These are phyloP conservation scores for Hirudinaria manillensis DNA, from an alignment of 2,888 invertebrate genomes.

Conservation along the genomic window DNA sequence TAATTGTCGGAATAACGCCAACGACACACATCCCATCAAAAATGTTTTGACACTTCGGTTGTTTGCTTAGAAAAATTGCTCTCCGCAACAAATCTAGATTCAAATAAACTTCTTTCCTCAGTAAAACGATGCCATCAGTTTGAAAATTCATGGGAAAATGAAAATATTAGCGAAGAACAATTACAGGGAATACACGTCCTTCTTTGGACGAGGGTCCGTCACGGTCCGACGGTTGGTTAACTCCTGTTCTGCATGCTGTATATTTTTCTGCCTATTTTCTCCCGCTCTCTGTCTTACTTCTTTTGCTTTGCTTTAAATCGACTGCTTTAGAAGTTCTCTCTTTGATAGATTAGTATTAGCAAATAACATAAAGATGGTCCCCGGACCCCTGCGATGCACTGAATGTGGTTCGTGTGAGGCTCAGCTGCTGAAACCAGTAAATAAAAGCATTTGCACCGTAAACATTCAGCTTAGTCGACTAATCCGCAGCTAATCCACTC, in stretches of 20 bases:
- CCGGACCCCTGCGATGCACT: neutral
- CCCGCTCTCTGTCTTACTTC: neutral
- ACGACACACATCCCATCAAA: too few species aligned
- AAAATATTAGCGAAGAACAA: neutral
- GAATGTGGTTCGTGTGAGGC: neutral
- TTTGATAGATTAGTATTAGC: too few species aligned
- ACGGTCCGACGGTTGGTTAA: conserved; percentile 1
- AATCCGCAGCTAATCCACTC: conserved; percentile 9
- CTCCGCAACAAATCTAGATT: too few species aligned
- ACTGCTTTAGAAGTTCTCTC: too few species aligned
- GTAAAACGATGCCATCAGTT: too few species aligned
- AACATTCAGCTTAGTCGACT: conserved; percentile 16
- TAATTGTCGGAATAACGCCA: too few species aligned
- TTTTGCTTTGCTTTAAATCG: neutral
- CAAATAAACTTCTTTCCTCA: too few species aligned
- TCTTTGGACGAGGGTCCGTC: conserved; percentile 1
- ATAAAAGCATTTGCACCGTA: conserved; percentile 14
- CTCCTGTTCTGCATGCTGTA: neutral
- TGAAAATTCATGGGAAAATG: neutral
- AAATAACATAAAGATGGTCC: neutral
- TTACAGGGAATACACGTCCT: neutral
- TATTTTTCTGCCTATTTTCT: neutral
- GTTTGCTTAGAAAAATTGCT: too few species aligned
- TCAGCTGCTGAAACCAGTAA: neutral
- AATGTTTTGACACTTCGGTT: too few species aligned